Evolutionary conservation across 2,888 invertebrate genomes (phyloP).

Genomic region (Harmothoe impar): DNA sequence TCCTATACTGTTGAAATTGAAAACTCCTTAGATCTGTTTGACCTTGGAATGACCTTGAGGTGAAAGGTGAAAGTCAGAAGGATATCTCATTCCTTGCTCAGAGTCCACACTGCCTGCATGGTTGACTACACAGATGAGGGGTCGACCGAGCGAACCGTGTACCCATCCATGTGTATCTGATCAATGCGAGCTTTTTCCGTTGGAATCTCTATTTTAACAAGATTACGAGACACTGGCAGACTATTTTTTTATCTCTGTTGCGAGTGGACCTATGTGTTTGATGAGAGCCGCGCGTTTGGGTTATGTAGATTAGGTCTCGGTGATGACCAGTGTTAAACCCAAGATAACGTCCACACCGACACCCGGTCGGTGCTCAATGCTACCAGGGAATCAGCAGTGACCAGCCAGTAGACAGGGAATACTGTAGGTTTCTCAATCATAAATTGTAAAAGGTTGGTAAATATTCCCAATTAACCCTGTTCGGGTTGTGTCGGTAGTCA

Average conservation of each 20-base stretch:
- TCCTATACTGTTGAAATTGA: not conserved
- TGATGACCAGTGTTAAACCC: conserved; percentile 31
- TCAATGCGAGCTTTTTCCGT: not conserved
- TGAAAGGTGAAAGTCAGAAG: not conserved
- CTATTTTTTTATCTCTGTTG: not conserved
- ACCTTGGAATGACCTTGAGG: conserved; percentile 17
- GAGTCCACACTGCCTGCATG: not conserved
- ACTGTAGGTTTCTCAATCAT: not conserved
- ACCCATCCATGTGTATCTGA: conserved; percentile 3
- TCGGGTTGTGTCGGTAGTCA: not conserved
- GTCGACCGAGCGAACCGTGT: not conserved
- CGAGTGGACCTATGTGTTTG: not conserved
- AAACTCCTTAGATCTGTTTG: not conserved
- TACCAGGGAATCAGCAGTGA: not conserved
- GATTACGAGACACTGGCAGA: not conserved
- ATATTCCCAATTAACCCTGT: no score
- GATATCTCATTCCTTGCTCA: conserved; percentile 26
- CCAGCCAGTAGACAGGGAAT: no score
- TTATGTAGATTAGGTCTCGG: not conserved
- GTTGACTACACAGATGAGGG: not conserved
- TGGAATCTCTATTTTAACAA: conserved; percentile 21
- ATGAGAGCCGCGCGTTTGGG: not conserved
- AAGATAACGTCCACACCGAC: not conserved
- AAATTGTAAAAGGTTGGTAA: not conserved
- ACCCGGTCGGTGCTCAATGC: not conserved